These are phyloP conservation scores for Drosophila lutescens DNA, from an alignment of 2,888 invertebrate species.

Conservation along the genomic window DNA sequence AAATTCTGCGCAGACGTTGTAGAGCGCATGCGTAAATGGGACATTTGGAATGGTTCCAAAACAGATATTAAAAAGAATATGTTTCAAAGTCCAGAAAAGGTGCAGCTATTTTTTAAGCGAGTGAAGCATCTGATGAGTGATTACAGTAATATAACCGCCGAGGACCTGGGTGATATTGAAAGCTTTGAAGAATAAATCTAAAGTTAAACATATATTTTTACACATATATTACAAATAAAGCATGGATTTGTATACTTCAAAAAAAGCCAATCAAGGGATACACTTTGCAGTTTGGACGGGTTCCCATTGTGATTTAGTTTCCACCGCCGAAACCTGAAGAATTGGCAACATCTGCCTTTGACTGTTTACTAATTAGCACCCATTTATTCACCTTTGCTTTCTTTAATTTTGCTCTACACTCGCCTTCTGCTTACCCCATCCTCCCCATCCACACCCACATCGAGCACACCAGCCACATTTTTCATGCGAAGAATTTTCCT, in stretches of 20 bases:
- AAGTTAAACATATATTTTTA: background rate
- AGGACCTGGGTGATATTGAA: background rate
- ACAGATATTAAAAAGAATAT: background rate
- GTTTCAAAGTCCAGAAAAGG: conserved; percentile 54
- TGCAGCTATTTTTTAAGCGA: conserved; percentile 50
- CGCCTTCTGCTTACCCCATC: conserved; percentile 2
- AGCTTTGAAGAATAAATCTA: background rate
- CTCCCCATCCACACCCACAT: background rate
- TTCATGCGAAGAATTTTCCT: conserved; percentile 61
- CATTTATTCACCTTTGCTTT: conserved; percentile 64
- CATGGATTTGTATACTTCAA: background rate
- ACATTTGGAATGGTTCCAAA: background rate
- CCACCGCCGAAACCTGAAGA: background rate
- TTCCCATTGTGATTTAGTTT: conserved; percentile 3
- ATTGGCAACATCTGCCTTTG: conserved; percentile 61
- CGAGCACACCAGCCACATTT: conserved; percentile 42
- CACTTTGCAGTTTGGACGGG: conserved; percentile 12
- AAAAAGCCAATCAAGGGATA: background rate
- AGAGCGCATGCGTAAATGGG: conserved; percentile 75
- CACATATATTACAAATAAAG: background rate
- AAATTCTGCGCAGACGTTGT: conserved; percentile 75
- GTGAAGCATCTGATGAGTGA: conserved; percentile 8
- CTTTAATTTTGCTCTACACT: conserved; percentile 25
- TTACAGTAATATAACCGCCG: background rate
- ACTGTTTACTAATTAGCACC: conserved; percentile 73